phyloP scores from a whole-genome alignment of 2,113 vertebrate species.

The Callipepla californica region DNA sequence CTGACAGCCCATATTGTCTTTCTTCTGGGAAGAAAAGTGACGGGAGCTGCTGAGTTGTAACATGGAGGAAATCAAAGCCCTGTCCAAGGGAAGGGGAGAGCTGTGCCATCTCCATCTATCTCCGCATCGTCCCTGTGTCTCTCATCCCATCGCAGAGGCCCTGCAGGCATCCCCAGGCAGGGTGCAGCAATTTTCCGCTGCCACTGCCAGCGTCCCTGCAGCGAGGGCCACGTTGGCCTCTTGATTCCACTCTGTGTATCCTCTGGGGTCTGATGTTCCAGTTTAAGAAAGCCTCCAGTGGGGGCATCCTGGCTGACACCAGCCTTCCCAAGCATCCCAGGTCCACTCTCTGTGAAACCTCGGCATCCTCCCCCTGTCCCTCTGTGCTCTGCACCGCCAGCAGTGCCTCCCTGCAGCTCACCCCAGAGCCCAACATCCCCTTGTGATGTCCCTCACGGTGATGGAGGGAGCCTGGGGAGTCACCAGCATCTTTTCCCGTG shows the following conservation, averaged over 20 bases:
- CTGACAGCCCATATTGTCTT: not conserved
- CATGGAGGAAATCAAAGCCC: not conserved
- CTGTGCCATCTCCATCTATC: not conserved
- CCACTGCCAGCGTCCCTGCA: not conserved
- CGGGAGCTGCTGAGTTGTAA: slow-evolving; percentile 12
- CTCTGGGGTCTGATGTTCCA: not conserved
- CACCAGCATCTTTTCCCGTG: not conserved
- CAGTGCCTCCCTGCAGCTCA: accelerated
- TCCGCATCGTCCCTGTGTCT: not conserved
- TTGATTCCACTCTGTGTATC: not conserved
- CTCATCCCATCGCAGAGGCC: not conserved
- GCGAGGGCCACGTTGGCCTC: accelerated
- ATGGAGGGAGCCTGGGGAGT: not conserved
- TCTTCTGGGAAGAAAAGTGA: slow-evolving; percentile 21
- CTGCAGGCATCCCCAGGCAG: not conserved
- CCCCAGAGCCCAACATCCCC: not conserved
- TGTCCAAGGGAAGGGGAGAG: not conserved
- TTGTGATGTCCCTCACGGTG: accelerated
- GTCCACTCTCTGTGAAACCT: accelerated
- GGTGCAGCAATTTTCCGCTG: not conserved
- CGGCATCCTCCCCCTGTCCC: not conserved
- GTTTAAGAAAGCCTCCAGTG: not conserved
- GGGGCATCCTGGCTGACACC: not conserved
- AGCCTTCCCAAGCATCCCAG: not conserved
- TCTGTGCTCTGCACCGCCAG: not conserved